Percentiles rank a stretch among this genome's conserved stretches.
Conservation (phyloP, 2,888 invertebrate genomes). For the Limnephilus auricula region DNA sequence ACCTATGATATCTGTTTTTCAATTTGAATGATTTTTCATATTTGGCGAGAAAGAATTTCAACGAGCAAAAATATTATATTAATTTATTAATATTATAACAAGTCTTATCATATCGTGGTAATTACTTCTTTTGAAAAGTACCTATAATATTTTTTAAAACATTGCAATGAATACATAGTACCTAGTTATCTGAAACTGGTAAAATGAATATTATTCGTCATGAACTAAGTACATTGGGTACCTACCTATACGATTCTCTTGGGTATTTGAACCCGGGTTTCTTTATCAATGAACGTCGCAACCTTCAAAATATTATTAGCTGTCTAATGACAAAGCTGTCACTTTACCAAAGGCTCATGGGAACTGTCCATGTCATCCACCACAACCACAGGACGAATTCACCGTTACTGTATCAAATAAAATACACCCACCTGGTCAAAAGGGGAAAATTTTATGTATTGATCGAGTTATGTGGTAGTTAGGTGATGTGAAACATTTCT, state of each 20-base stretch:
- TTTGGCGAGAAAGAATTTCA: too few species aligned
- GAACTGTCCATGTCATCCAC: neutral
- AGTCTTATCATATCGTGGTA: too few species aligned
- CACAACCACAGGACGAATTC: conserved; percentile 16
- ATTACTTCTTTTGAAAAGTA: too few species aligned
- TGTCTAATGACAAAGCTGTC: conserved; percentile 62
- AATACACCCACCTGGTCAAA: neutral
- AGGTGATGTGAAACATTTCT: neutral
- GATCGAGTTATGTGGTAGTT: too few species aligned
- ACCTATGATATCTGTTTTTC: too few species aligned
- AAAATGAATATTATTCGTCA: too few species aligned
- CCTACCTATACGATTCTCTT: neutral
- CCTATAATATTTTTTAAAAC: too few species aligned
- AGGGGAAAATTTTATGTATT: neutral
- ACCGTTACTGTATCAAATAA: neutral
- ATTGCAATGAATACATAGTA: too few species aligned
- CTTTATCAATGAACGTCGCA: conserved; percentile 20
- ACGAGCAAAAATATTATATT: too few species aligned
- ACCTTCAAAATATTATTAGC: conserved; percentile 65
- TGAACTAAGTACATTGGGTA: neutral
- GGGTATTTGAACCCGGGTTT: neutral
- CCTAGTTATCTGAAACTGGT: too few species aligned
- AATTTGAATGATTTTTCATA: too few species aligned
- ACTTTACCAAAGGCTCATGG: conserved; percentile 49
- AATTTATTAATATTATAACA: too few species aligned